Evolutionary conservation across 2,797 vertebrate species (phyloP).

Genomic region (Enteromius trimaculatus): DNA sequence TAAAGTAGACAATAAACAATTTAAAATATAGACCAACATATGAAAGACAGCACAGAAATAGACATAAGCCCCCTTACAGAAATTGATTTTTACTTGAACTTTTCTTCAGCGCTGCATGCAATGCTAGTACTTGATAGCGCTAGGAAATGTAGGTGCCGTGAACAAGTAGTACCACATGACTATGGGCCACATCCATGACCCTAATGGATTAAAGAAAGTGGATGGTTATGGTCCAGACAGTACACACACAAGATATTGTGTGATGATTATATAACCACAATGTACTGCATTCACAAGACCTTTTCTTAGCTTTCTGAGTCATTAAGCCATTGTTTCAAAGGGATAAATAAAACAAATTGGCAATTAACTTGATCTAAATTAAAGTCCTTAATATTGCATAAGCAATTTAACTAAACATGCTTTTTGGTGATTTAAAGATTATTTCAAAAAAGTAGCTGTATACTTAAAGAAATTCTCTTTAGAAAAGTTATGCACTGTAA

Average conservation of each 20-base stretch:
- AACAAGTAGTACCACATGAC: not conserved
- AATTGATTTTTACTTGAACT: not conserved
- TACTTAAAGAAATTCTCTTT: not conserved
- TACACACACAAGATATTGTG: not conserved
- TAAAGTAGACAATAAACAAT: not conserved
- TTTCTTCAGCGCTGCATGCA: not conserved
- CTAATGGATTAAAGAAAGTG: not conserved
- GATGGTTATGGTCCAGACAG: not conserved
- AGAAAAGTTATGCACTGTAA: not conserved
- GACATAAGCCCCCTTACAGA: not conserved
- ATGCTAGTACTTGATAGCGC: not conserved
- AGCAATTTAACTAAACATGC: not conserved
- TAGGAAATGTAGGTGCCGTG: not conserved
- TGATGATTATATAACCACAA: not conserved
- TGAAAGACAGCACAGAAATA: not conserved
- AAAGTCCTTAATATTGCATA: not conserved
- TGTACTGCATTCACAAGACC: not conserved
- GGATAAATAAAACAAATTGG: not conserved
- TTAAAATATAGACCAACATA: not conserved
- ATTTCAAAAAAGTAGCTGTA: not conserved
- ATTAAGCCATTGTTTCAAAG: not conserved
- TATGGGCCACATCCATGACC: not conserved
- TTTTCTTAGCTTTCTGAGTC: not conserved
- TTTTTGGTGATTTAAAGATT: not conserved
- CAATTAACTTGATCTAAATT: not conserved